phyloP scores from a whole-genome alignment of 2,888 invertebrate species.

The Polylopha cassiicola region DNA sequence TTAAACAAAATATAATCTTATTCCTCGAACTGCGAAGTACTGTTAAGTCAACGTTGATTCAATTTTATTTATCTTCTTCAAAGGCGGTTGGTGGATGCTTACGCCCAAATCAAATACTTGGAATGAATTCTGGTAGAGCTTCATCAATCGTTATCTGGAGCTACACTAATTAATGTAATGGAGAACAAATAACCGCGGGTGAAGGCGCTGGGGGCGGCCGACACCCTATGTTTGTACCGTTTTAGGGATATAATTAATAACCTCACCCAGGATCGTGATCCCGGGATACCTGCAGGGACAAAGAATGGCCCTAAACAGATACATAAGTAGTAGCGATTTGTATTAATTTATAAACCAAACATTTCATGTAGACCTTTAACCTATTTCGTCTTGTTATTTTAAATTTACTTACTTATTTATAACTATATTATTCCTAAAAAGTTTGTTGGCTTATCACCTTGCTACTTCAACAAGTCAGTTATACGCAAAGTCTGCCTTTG shows the following conservation, averaged over 20 bases:
- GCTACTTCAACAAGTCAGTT: conserved; percentile 9
- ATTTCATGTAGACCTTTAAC: conserved; percentile 7
- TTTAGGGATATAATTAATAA: conserved; percentile 30
- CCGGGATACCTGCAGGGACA: conserved; percentile 5
- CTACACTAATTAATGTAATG: conserved; percentile 40
- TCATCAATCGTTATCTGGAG: conserved; percentile 33
- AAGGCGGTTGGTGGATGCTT: conserved; percentile 21
- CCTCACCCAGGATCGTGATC: conserved; percentile 11
- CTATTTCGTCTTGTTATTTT: conserved; percentile 6
- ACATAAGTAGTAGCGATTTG: conserved; percentile 8
- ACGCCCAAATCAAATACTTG: conserved; percentile 32
- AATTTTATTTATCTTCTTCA: conserved; percentile 30
- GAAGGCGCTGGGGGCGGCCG: conserved; percentile 17
- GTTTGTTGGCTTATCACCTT: neutral
- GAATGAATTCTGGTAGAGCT: conserved; percentile 32
- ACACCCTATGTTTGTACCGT: conserved; percentile 26
- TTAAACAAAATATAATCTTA: conserved; percentile 3
- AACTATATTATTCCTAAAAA: neutral
- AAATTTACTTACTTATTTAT: neutral
- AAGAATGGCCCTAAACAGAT: conserved; percentile 3
- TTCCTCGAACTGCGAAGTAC: conserved; percentile 11
- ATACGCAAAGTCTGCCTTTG: neutral
- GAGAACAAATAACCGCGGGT: conserved; percentile 34
- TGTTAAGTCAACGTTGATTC: conserved; percentile 12
- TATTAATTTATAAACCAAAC: conserved; percentile 15